These are phyloP conservation scores for Bufotes viridis DNA, from an alignment of 2,797 vertebrate genomes.

Conservation along the genomic window DNA sequence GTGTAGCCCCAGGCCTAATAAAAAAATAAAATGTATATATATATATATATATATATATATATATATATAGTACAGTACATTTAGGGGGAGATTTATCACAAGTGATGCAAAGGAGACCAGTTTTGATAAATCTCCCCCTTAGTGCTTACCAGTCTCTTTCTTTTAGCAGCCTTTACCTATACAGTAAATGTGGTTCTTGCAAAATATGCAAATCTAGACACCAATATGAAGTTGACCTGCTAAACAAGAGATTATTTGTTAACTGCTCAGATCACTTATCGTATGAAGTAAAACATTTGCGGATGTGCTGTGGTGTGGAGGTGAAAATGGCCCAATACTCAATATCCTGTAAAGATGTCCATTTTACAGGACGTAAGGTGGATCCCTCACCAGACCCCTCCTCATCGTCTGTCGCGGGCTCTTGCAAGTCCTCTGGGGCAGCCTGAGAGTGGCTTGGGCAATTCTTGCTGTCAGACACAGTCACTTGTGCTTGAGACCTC, in stretches of 20 bases:
- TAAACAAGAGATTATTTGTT: conserved; percentile 29
- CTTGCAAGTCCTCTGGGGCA: conserved; percentile 83
- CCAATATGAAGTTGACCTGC: conserved; percentile 53
- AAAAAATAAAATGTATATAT: no score
- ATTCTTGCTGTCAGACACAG: conserved; percentile 77
- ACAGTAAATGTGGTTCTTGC: conserved; percentile 63
- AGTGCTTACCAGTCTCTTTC: conserved; percentile 55
- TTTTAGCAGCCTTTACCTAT: conserved; percentile 82
- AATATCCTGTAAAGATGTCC: conserved; percentile 76
- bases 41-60: no score
- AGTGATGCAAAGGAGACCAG: no score
- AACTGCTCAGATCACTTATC: conserved; percentile 26
- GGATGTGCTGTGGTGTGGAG: conserved; percentile 74
- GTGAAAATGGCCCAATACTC: conserved; percentile 77
- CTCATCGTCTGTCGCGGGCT: conserved; percentile 78
- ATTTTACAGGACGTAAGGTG: conserved; percentile 80
- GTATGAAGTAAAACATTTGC: conserved; percentile 70
- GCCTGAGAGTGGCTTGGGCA: conserved; percentile 76
- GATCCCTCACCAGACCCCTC: conserved; percentile 95
- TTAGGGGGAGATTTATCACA: neutral
- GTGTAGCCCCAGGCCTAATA: no score
- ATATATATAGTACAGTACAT: neutral
- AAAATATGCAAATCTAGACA: conserved; percentile 17
- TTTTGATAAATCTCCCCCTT: no score
- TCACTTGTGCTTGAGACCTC: conserved; percentile 81